These are phyloP conservation scores for Catalaphyllia jardinei DNA, from an alignment of 64 coral and sea anemone species.

Conservation along the genomic window DNA sequence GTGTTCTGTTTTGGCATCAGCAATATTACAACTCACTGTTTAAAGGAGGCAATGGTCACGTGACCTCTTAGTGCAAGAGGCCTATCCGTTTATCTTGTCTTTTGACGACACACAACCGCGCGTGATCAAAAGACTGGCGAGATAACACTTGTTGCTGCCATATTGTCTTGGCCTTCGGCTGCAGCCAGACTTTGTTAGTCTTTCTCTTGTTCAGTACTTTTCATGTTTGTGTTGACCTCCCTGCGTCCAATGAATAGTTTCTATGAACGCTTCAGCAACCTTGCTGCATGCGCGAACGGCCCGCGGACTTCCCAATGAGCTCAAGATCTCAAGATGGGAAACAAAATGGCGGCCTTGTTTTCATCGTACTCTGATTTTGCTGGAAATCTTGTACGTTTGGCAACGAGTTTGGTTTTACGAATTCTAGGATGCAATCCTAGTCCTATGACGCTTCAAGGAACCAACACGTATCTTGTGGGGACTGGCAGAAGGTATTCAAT, in stretches of 20 bases:
- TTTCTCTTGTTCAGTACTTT: slow-evolving; percentile 63
- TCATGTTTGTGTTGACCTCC: slow-evolving; percentile 45
- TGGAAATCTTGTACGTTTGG: slow-evolving; percentile 61
- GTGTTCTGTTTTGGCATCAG: no score
- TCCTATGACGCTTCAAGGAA: slow-evolving; percentile 84
- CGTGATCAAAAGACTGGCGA: no score
- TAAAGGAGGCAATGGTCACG: no score
- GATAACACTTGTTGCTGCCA: slow-evolving; percentile 66
- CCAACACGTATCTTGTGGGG: slow-evolving; percentile 94
- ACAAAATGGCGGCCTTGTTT: slow-evolving; percentile 50
- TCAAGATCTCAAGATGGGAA: slow-evolving; percentile 57
- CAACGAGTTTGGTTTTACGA: slow-evolving; percentile 73
- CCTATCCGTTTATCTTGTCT: no score
- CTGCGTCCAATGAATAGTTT: slow-evolving; percentile 2
- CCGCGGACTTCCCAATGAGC: not conserved
- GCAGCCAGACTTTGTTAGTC: slow-evolving; percentile 51
- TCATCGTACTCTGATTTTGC: slow-evolving; percentile 14
- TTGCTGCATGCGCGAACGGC: slow-evolving; percentile 11
- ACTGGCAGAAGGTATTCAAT: slow-evolving; percentile 72
- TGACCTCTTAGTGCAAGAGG: no score
- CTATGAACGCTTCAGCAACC: slow-evolving; percentile 22
- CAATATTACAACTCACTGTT: no score
- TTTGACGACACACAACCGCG: no score
- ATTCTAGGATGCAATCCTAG: slow-evolving; percentile 92
- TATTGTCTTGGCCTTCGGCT: slow-evolving; percentile 31